phyloP scores from a whole-genome alignment of 2,113 vertebrate genomes.

The Mastomys coucha region DNA sequence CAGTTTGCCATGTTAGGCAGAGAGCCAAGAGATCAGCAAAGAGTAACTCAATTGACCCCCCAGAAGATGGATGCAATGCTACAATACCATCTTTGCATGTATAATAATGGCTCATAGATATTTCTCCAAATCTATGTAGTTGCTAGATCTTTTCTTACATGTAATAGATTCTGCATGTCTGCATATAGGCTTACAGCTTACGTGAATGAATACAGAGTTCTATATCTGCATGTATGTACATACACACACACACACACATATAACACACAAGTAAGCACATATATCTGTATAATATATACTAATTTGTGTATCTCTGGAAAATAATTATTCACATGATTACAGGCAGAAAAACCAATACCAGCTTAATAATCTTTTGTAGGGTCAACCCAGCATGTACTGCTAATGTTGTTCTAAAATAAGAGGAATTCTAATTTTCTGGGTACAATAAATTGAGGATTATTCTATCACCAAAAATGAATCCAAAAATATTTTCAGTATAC shows the following conservation, averaged over 20 bases:
- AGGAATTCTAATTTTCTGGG: conserved; percentile 35
- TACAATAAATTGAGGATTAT: background rate
- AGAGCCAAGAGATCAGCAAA: conserved; percentile 43
- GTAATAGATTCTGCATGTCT: background rate
- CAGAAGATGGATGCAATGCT: background rate
- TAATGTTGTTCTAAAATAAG: conserved; percentile 36
- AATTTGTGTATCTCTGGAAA: conserved; percentile 48
- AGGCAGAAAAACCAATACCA: conserved; percentile 11
- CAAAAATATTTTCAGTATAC: conserved; percentile 34
- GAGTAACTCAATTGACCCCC: background rate
- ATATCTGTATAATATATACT: background rate
- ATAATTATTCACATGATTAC: background rate
- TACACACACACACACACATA: too few relatives aligned
- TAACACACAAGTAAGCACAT: background rate
- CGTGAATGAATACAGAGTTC: background rate
- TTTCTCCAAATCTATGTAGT: background rate
- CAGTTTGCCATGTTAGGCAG: conserved; percentile 42
- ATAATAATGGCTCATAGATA: background rate
- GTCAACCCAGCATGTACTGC: background rate
- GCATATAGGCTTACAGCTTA: background rate
- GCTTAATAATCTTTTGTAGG: background rate
- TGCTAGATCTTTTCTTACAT: background rate
- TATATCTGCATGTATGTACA: background rate
- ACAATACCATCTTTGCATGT: background rate
- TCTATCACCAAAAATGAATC: conserved; percentile 15